Base-by-base conservation (phyloP, 2,113 vertebrate genomes). In the Fulica atra region DNA sequence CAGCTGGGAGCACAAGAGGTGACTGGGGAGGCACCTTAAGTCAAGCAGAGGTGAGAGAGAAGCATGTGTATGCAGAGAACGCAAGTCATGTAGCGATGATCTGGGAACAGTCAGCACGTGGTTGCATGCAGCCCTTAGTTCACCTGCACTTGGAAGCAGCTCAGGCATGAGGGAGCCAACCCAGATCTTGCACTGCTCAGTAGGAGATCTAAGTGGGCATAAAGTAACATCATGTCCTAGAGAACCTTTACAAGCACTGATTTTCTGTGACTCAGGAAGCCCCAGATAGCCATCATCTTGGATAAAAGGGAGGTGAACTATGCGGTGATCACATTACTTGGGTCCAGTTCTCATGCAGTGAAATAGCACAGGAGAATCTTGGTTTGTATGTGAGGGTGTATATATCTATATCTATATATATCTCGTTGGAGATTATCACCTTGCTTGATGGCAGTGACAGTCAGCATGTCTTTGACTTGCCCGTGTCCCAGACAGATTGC, bases 371-470 rank as follows among this genome's bases (percentile, higher is more conserved):
- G 48, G 35, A 16, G 24, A 33, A 13, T 25, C 11, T 48, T 25
- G 7, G 29, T 23, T 63, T 13, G 13, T 48, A 48, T 3, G 11
- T 13, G 48, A 24, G 50, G 11, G 13, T 13, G 1, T 10, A 1
- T 0, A 11, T n/a, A 2, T 42, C 4, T 44, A 3, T 19, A 14
- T 38, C 16, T 57, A 6, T 8, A 11, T 2, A 15, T 50, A 51
- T 51, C 50, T 53, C 5, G 14, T 8, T 60, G 40, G 24, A 77
- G 14, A 36, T 6, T 57, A 14, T 24, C 59, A 33, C 59, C 50
- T 64, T 23, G 4, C 50, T 11, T 83, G n/a, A 36, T 21, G 46
- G 25, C 36, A 46, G 28, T 28, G 68, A 16, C 51, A 46, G 33
- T 21, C 3, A 0, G 23, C 25, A 26, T 35, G 36, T 79, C n/a